A percentile compares a stretch with the other conserved stretches of the same genome.
Evolutionary conservation across 2,797 vertebrate genomes (phyloP).

Genomic region (Hippoglossus hippoglossus): DNA sequence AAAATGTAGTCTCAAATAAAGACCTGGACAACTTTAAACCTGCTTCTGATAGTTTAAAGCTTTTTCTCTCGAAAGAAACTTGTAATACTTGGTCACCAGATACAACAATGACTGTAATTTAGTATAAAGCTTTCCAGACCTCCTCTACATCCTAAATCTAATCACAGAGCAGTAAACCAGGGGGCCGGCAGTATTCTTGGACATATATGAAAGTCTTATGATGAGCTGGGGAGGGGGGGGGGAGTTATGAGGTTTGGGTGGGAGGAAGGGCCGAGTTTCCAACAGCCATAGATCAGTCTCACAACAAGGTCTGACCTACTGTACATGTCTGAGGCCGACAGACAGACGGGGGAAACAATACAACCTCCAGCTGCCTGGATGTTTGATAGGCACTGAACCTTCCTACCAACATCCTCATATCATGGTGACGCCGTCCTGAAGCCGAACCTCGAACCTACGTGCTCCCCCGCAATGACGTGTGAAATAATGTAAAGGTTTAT

Average conservation of each 20-base stretch:
- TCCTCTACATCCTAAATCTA: constrained; percentile 14
- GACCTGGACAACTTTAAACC: constrained; percentile 3
- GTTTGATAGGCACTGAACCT: constrained; percentile 7
- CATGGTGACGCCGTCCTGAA: no score
- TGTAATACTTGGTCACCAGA: constrained; percentile 24
- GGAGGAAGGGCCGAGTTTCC: constrained; percentile 3
- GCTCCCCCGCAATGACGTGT: no score
- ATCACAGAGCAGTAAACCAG: constrained; percentile 38
- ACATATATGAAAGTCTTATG: constrained; percentile 27
- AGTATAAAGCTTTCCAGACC: constrained; percentile 3
- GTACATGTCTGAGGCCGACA: constrained; percentile 10
- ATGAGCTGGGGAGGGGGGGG: not conserved
- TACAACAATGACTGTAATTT: constrained; percentile 4
- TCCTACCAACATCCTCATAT: constrained; percentile 2
- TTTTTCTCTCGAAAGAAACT: not conserved
- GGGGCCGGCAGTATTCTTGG: constrained; percentile 8
- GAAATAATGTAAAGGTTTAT: no score
- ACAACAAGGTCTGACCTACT: constrained; percentile 30
- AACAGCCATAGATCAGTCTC: constrained; percentile 29
- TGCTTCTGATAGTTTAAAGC: not conserved
- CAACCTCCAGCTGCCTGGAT: constrained; percentile 28
- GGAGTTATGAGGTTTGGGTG: constrained; percentile 37
- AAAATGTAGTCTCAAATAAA: constrained; percentile 1
- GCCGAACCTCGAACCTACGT: no score
- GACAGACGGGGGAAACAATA: constrained; percentile 27